Base-by-base conservation (phyloP, 2,113 vertebrate genomes). In the Suricata suricatta region DNA sequence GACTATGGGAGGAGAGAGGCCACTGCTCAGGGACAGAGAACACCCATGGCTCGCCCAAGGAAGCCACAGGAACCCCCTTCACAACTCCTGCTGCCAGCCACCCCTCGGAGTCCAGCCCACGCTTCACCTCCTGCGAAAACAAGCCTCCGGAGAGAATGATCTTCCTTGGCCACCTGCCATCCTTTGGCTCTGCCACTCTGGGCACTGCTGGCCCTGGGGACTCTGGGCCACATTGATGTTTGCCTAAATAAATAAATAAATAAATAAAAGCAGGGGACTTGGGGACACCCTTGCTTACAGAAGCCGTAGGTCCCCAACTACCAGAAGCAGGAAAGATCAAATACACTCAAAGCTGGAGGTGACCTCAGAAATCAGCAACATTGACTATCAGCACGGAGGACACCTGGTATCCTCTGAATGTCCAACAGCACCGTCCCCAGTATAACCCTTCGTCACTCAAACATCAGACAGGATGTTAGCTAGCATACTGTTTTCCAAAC, bases 21-120 rank as follows among this genome's bases (percentile, higher is more conserved):
- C 63, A 31, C 14, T 71, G 27, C 50, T 79, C 27, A 11, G 57
- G 82, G 17, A 71, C 6, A 19, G 64, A 76, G 74, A 91, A 83
- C 9, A 8, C 79, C 60, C 50, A n/a, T 0, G 2, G 83, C 38
- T 38, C 35, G 54, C 41, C 86, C 13, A 25, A 93, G 71, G 76
- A 88, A 95, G 90, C 92, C 90, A 96, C 14, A 87, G 90, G 84
- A 89, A 60, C 94, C 68, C 31, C 27, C 57, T n/a, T 29, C 44
- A 14, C 35, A 2, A 47, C 0, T 4, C n/a, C 57, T 7, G 5
- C 63, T 89, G 96, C 85, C 88, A 93, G 7, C 15, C 19, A 5
- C 60, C 54, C 63, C 41, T 29, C 47, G 4, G 4, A 29, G n/a
- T 27, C 19, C 35, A n/a, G 79, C 63, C 50, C 79, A n/a, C 0